These are phyloP conservation scores for Latrodectus geometricus DNA, from an alignment of 1,140 invertebrate species.

Conservation along the genomic window DNA sequence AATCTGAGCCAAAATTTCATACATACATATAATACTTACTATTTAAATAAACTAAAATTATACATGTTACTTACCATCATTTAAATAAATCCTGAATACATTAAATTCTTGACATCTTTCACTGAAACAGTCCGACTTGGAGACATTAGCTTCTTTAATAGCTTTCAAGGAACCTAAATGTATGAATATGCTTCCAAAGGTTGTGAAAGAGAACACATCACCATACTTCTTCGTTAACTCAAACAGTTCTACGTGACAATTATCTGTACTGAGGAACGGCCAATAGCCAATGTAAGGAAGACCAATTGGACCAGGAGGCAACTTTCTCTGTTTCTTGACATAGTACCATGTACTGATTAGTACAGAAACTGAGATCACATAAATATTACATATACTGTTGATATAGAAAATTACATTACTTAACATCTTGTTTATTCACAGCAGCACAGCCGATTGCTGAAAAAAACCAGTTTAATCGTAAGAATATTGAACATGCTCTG, in stretches of 20 bases:
- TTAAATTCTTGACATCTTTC: background rate
- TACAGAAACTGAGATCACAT: too few species aligned
- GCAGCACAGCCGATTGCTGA: too few species aligned
- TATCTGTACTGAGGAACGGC: background rate
- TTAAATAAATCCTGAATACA: background rate
- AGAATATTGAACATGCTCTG: too few species aligned
- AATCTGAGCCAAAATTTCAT: too few species aligned
- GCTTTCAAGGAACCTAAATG: slow-evolving; percentile 16
- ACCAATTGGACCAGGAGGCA: slow-evolving; percentile 17
- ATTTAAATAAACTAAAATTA: too few species aligned
- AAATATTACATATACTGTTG: too few species aligned
- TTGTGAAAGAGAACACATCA: background rate
- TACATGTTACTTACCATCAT: background rate
- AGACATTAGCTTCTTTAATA: slow-evolving; percentile 1
- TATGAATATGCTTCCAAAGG: background rate
- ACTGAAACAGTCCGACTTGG: slow-evolving; percentile 15
- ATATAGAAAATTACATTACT: too few species aligned
- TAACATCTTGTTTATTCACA: too few species aligned
- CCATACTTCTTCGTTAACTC: slow-evolving; percentile 2
- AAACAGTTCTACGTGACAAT: background rate
- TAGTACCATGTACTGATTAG: too few species aligned
- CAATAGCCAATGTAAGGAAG: background rate
- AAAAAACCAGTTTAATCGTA: too few species aligned
- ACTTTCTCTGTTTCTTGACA: too few species aligned
- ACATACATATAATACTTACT: too few species aligned